These are phyloP conservation scores for Steinernema khuongi DNA, from an alignment of 1,140 invertebrate species.

Conservation along the genomic window DNA sequence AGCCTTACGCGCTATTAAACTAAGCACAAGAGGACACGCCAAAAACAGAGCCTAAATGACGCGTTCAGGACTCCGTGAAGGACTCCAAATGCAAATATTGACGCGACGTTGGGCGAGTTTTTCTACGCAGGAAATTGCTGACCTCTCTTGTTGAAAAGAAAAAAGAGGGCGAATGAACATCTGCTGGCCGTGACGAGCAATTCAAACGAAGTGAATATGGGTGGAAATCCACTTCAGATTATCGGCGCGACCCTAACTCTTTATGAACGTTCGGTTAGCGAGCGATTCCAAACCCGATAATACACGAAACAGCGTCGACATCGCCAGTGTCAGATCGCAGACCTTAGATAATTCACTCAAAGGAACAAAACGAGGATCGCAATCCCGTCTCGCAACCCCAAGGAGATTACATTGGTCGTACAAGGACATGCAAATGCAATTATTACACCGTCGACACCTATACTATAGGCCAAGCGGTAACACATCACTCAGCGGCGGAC, in stretches of 20 bases:
- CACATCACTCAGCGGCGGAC: not conserved
- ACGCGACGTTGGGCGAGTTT: not conserved
- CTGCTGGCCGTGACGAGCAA: not conserved
- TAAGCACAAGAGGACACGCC: not conserved
- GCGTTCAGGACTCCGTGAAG: not conserved
- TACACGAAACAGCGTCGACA: not conserved
- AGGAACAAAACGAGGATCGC: not conserved
- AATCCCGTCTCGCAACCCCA: not conserved
- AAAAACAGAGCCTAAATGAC: not conserved
- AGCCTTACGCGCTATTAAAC: not conserved
- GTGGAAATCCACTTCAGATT: slow-evolving; percentile 5
- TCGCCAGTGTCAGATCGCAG: not conserved
- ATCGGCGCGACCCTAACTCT: not conserved
- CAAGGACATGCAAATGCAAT: slow-evolving; percentile 3
- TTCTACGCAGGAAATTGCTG: not conserved
- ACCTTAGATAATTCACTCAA: not conserved
- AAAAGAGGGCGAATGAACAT: slow-evolving; percentile 1
- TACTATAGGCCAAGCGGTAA: not conserved
- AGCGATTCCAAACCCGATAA: slow-evolving; percentile 2
- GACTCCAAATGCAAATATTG: too few species aligned
- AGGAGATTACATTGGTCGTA: not conserved
- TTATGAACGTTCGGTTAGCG: not conserved
- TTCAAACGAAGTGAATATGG: not conserved
- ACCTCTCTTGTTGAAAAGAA: not conserved
- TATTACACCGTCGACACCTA: not conserved